phyloP scores from a whole-genome alignment of 2,113 vertebrate species.

The Catagonus wagneri region DNA sequence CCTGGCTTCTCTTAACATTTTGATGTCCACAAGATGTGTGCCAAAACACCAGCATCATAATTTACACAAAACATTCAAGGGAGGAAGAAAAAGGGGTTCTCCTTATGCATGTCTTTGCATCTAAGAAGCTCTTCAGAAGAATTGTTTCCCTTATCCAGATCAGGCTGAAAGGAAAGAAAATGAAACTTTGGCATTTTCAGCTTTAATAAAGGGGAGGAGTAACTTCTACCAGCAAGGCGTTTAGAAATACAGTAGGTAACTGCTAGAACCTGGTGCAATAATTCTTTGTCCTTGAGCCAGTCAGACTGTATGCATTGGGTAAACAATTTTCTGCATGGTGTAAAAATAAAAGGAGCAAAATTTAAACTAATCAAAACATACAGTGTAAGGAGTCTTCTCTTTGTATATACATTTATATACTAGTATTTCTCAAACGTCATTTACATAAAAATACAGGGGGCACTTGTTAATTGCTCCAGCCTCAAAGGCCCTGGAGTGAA shows the following conservation, averaged over 20 bases:
- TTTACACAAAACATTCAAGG: not conserved
- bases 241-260: not conserved
- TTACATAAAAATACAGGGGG: accelerated
- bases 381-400: not conserved
- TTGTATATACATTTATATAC: not conserved
- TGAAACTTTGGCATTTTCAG: not conserved
- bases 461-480: not conserved
- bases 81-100: not conserved
- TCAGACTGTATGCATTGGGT: not conserved
- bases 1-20: not conserved
- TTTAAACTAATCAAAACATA: not conserved
- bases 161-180: not conserved
- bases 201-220: not conserved
- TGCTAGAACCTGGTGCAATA: not conserved
- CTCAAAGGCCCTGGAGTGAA: not conserved
- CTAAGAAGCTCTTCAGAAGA: not conserved
- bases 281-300: not conserved
- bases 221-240: not conserved
- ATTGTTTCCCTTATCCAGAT: not conserved
- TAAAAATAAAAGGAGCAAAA: not conserved
- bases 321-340: not conserved
- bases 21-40: too few relatives aligned
- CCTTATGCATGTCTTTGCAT: not conserved
- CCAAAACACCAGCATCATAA: not conserved
- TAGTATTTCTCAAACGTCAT: not conserved